Evolutionary conservation across 2,888 invertebrate species (phyloP), one percentile per base, ranked within the genome.

Genomic region (Vanessa cardui): DNA sequence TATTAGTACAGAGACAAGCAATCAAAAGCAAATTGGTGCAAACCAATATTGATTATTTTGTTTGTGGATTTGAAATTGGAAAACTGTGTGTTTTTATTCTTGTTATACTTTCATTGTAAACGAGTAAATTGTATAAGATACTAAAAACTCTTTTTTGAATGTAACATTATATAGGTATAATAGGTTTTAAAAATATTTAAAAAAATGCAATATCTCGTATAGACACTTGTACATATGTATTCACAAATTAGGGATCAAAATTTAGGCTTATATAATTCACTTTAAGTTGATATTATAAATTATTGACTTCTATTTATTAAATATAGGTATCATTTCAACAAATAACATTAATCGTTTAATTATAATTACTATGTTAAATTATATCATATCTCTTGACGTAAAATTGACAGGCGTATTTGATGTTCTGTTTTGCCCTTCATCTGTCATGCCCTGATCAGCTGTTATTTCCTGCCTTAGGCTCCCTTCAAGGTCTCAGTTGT

Each of bases 401-500:
- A 26, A 26, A 26, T 26, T 5, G 26, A 1, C 26, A 5, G 0
- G 21, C 21, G 12, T 12, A 21, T 52, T 52, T 26, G 26, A 52
- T 52, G 52, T 16, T 52, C 18, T 12, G 16, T 52, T 15, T 12
- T 52, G 16, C 54, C 54, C 54, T 54, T 54, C 39, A 56, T 56
- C 56, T 56, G 39, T 56, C 39, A 39, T 12, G 39, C 39, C 3
- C 12, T 12, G 39, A 39, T 39, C 56, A 39, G 56, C 56, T 39
- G 56, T 56, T 39, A 39, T 39, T 56, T 39, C 39, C 39, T 56
- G 56, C 56, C 39, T 56, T 18, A 56, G 39, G 33, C 56, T 56
- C 2, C 12, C 39, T 56, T 9, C 33, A 56, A 56, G 56, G 56
- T 56, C 56, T 18, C 33, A 39, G 9, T 33, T 39, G 6, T 56